Evolutionary conservation across 2,888 invertebrate species (phyloP).

Genomic region (Galerucella calmariensis): DNA sequence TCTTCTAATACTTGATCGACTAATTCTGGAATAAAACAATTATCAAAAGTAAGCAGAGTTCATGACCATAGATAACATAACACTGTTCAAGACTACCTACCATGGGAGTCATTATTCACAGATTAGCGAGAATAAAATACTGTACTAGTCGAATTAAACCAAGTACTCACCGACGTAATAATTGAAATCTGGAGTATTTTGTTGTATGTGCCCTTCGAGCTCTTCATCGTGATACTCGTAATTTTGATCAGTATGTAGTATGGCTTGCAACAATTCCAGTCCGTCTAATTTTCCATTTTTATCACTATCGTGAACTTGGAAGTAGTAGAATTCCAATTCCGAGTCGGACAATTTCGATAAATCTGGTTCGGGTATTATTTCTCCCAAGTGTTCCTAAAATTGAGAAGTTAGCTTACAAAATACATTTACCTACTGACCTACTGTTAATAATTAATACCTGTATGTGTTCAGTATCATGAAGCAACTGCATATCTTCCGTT

Average conservation of each 20-base stretch:
- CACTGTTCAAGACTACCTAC: no score
- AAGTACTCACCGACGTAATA: constrained; percentile 64
- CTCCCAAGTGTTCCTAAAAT: constrained; percentile 61
- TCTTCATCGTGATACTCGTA: constrained; percentile 64
- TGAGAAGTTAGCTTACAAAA: background rate
- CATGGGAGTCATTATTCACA: no score
- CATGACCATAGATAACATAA: no score
- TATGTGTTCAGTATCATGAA: constrained; percentile 74
- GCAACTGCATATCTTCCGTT: constrained; percentile 76
- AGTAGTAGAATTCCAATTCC: constrained; percentile 87
- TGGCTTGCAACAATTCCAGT: constrained; percentile 85
- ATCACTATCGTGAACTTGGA: constrained; percentile 89
- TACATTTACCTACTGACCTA: background rate
- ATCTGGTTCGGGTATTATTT: constrained; percentile 66
- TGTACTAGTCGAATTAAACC: no score
- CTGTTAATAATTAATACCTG: constrained; percentile 66
- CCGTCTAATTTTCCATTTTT: constrained; percentile 91
- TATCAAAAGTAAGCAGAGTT: background rate
- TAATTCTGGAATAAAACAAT: constrained; percentile 70
- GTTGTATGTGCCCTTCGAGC: constrained; percentile 52
- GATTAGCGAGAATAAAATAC: no score
- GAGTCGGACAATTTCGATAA: constrained; percentile 82
- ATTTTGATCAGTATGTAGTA: constrained; percentile 79
- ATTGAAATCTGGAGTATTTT: constrained; percentile 63
- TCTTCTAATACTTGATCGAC: constrained; percentile 86